Conservation (phyloP, 2,888 invertebrate species). For the Eledona agricola region DNA sequence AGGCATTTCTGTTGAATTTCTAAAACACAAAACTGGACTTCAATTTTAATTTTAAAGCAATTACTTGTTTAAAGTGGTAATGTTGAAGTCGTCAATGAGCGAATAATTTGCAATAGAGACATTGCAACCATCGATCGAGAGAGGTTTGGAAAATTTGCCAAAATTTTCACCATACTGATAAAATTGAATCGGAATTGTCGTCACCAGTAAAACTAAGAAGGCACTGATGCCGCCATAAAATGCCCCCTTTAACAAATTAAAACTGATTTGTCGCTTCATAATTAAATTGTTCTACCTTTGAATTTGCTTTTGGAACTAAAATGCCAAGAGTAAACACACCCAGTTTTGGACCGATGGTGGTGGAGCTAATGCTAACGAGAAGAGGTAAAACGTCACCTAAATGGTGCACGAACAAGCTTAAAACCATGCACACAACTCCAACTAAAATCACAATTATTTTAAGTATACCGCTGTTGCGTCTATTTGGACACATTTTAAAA, state of each 20-base stretch:
- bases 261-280: too few relatives aligned
- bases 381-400: slow-evolving; percentile 75
- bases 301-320: slow-evolving; percentile 71
- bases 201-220: not conserved
- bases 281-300: too few relatives aligned
- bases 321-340: slow-evolving; percentile 75
- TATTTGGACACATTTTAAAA: too few relatives aligned
- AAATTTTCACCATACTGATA: too few relatives aligned
- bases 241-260: slow-evolving; percentile 11
- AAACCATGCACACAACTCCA: slow-evolving; percentile 78
- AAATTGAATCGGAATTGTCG: not conserved
- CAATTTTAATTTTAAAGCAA: too few relatives aligned
- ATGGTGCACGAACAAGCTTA: slow-evolving; percentile 70
- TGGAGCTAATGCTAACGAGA: slow-evolving; percentile 69
- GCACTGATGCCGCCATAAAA: slow-evolving; percentile 44
- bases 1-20: too few relatives aligned
- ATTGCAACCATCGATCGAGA: too few relatives aligned
- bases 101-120: too few relatives aligned
- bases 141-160: too few relatives aligned
- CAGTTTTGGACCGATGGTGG: slow-evolving; percentile 72
- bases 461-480: too few relatives aligned
- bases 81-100: too few relatives aligned
- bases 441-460: slow-evolving; percentile 62
- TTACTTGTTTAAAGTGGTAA: too few relatives aligned
- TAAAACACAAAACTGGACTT: not conserved